These are phyloP conservation scores for Hyposoter didymator DNA, from an alignment of 2,888 invertebrate species.

Conservation along the genomic window DNA sequence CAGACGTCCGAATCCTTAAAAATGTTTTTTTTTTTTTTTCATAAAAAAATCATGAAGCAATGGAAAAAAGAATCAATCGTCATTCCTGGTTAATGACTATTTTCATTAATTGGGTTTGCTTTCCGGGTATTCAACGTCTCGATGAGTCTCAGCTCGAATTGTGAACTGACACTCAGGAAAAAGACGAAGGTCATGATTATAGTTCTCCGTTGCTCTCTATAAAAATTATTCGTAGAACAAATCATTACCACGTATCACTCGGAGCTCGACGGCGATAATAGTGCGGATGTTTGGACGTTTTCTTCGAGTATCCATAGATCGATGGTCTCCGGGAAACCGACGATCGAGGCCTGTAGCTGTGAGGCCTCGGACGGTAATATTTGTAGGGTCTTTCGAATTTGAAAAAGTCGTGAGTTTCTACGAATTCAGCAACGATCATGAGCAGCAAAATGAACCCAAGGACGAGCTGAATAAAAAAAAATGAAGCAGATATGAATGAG, in stretches of 20 bases:
- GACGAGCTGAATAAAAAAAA: constrained; percentile 64
- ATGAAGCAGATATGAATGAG: neutral
- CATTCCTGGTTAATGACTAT: neutral
- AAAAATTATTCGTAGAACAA: neutral
- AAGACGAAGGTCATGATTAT: neutral
- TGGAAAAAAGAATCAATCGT: neutral
- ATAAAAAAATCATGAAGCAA: neutral
- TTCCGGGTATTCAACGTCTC: neutral
- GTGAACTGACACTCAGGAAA: neutral
- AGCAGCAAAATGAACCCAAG: constrained; percentile 67
- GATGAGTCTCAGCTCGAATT: neutral
- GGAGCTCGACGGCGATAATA: constrained; percentile 23
- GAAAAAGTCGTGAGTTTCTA: constrained; percentile 70
- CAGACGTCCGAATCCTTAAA: neutral
- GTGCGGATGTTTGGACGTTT: constrained; percentile 66
- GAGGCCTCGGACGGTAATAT: constrained; percentile 70
- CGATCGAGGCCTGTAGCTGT: constrained; percentile 69
- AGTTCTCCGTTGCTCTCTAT: neutral
- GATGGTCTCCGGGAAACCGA: constrained; percentile 67
- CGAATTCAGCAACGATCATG: constrained; percentile 70
- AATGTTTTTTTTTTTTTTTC: neutral
- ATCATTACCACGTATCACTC: constrained; percentile 48
- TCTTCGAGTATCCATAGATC: constrained; percentile 68
- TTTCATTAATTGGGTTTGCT: neutral
- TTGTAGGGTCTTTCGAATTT: constrained; percentile 73